Conservation (phyloP, 2,113 vertebrate genomes). For the Chunga burmeisteri region DNA sequence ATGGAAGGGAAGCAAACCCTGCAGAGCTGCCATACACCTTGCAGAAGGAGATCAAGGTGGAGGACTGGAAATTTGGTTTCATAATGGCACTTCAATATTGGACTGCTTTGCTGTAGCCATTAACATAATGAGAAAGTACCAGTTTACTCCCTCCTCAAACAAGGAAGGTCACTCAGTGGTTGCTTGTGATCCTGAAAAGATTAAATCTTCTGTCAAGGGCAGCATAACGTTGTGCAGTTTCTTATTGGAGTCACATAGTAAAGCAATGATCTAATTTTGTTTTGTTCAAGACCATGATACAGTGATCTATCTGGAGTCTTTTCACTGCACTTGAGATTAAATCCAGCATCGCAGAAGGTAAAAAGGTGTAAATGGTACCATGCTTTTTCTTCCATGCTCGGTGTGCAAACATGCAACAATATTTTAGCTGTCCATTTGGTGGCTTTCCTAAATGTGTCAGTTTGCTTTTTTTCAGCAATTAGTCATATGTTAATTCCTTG, state of each 20-base stretch:
- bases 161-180: background rate
- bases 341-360: background rate
- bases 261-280: background rate
- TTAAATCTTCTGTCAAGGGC: background rate
- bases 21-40: background rate
- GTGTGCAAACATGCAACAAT: background rate
- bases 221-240: background rate
- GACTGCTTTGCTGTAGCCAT: background rate
- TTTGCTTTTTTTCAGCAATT: background rate
- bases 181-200: background rate
- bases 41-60: background rate
- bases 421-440: background rate
- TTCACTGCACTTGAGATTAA: background rate
- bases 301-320: background rate
- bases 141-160: background rate
- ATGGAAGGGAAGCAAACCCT: background rate
- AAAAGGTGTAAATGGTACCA: background rate
- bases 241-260: background rate
- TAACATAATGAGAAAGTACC: background rate
- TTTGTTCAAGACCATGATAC: background rate
- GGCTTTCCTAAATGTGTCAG: background rate
- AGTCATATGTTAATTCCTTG: background rate
- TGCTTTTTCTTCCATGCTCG: background rate
- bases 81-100: background rate
- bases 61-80: background rate